phyloP scores from a whole-genome alignment of 2,113 vertebrate species.

The Gallinago undulata region DNA sequence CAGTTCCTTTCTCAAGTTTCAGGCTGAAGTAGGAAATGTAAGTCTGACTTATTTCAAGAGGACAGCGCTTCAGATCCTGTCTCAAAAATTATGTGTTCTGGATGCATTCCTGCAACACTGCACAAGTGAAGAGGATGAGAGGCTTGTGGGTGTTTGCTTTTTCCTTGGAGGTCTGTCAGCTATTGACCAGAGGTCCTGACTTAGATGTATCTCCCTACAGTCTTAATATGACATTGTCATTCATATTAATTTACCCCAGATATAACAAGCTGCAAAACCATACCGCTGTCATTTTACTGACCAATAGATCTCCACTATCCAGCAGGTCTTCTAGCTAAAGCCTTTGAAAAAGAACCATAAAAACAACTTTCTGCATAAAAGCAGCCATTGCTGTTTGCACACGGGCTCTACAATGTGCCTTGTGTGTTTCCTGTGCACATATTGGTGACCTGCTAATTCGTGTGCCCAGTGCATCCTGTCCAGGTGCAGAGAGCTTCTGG shows the following conservation, averaged over 20 bases:
- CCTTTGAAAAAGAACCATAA: neutral
- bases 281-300: neutral
- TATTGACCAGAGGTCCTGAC: neutral
- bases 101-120: neutral
- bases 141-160: neutral
- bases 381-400: neutral
- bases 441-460: neutral
- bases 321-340: neutral
- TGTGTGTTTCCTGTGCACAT: neutral
- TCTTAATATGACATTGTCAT: neutral
- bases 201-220: fast-evolving
- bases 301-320: no score
- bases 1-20: neutral
- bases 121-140: neutral
- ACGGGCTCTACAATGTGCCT: neutral
- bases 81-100: neutral
- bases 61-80: neutral
- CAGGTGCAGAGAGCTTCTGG: neutral
- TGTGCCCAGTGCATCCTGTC: fast-evolving
- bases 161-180: neutral
- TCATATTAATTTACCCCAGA: neutral
- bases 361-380: neutral
- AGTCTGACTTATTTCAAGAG: neutral
- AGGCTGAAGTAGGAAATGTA: neutral
- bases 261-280: neutral